phyloP scores from a whole-genome alignment of 2,797 vertebrate genomes.

The Malurus splendens region DNA sequence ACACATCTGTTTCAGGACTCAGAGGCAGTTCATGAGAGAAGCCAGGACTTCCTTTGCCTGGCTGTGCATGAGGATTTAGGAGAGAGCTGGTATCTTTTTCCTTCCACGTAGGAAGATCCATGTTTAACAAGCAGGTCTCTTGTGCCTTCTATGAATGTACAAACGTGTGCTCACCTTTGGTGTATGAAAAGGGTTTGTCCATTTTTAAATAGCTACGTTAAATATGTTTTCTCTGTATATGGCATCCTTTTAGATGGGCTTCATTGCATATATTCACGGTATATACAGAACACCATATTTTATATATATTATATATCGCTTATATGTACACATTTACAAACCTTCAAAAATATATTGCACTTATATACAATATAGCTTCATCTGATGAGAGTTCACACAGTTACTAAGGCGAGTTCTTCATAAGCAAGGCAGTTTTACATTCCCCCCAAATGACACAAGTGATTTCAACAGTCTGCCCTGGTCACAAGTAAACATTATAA shows the following conservation, averaged over 20 bases:
- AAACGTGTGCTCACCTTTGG: neutral
- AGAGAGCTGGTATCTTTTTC: neutral
- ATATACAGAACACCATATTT: constrained; percentile 59
- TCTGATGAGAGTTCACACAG: constrained; percentile 53
- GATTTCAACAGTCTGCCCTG: constrained; percentile 42
- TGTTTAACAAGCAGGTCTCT: neutral
- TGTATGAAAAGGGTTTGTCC: neutral
- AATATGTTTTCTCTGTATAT: constrained; percentile 35
- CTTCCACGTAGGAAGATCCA: neutral
- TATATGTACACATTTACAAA: constrained; percentile 78
- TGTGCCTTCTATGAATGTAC: neutral
- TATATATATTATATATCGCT: constrained; percentile 71
- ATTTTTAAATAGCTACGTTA: constrained; percentile 32
- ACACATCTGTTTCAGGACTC: neutral
- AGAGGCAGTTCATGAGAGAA: neutral
- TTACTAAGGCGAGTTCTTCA: constrained; percentile 63
- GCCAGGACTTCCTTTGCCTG: neutral
- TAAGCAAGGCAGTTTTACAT: constrained; percentile 55
- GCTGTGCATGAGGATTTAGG: neutral
- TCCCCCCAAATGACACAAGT: neutral
- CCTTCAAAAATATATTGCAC: constrained; percentile 76
- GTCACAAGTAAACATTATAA: constrained; percentile 45
- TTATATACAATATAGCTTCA: constrained; percentile 69
- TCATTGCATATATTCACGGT: constrained; percentile 30
- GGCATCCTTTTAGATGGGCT: constrained; percentile 39